Conservation (phyloP, 1,140 invertebrate species). For the Tribolium castaneum region DNA sequence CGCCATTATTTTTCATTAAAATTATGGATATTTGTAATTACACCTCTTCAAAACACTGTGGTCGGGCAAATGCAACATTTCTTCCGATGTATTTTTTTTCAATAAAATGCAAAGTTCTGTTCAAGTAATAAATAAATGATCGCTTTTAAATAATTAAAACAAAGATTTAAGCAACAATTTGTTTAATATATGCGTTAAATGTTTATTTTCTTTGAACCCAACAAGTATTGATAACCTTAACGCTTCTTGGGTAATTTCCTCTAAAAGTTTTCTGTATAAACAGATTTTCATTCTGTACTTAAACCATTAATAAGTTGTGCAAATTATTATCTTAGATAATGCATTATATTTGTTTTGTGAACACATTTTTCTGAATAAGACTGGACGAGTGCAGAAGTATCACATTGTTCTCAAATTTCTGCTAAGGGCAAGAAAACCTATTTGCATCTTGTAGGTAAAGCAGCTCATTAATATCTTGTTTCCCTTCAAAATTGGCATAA, state of each 20-base stretch:
- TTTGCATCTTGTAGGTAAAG: too few species aligned
- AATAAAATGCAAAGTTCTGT: not conserved
- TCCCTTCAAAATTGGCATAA: not conserved
- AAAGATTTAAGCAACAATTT: not conserved
- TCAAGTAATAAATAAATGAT: not conserved
- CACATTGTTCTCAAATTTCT: not conserved
- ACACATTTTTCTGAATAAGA: too few species aligned
- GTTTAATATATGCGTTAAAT: not conserved
- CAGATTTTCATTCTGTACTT: not conserved
- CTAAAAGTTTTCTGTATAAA: not conserved
- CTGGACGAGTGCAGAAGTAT: too few species aligned
- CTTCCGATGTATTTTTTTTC: too few species aligned
- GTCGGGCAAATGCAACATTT: too few species aligned
- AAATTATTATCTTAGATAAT: too few species aligned
- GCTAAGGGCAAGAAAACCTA: not conserved
- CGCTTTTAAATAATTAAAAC: not conserved
- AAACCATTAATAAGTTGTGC: too few species aligned
- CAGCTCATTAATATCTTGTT: not conserved
- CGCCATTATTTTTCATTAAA: too few species aligned
- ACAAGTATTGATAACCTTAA: not conserved
- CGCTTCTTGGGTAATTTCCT: not conserved
- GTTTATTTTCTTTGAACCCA: not conserved
- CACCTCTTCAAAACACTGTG: too few species aligned
- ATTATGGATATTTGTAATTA: too few species aligned
- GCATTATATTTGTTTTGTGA: too few species aligned